Conservation (phyloP, 2,113 vertebrate species). For the Tachysurus fulvidraco region DNA sequence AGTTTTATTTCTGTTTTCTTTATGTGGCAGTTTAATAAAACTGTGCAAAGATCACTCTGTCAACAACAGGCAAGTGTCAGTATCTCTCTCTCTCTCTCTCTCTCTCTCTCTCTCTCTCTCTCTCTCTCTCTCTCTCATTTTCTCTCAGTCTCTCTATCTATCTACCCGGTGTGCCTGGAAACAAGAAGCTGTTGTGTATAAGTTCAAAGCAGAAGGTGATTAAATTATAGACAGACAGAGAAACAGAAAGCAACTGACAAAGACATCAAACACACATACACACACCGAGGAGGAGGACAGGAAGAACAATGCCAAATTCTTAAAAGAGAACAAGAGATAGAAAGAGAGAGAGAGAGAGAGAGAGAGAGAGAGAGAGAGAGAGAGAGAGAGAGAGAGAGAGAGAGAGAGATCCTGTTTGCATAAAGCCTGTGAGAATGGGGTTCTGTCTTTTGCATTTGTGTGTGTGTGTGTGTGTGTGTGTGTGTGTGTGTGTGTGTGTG, state of each 20-base stretch:
- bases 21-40: constrained; percentile 9
- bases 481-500: constrained; percentile 26
- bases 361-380: constrained; percentile 42
- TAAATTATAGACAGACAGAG: constrained; percentile 70
- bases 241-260: constrained; percentile 67
- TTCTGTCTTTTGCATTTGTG: constrained; percentile 38
- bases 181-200: constrained; percentile 38
- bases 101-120: constrained; percentile 9
- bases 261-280: constrained; percentile 64
- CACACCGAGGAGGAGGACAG: constrained; percentile 61
- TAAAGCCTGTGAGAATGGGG: constrained; percentile 48
- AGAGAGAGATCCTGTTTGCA: constrained; percentile 64
- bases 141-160: constrained; percentile 11
- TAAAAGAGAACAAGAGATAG: constrained; percentile 34
- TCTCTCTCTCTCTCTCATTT: constrained; percentile 1
- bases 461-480: constrained; percentile 2
- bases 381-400: constrained; percentile 28
- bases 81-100: constrained; percentile 18
- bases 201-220: constrained; percentile 71
- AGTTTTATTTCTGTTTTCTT: neutral
- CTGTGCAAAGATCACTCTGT: neutral
- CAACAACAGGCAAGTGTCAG: neutral
- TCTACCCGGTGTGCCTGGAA: neutral
- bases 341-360: constrained; percentile 51
- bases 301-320: constrained; percentile 63